Evolutionary conservation across 1,140 invertebrate species (phyloP), one percentile per base, ranked within the genome.

Genomic region (Lepidurus packardi): DNA sequence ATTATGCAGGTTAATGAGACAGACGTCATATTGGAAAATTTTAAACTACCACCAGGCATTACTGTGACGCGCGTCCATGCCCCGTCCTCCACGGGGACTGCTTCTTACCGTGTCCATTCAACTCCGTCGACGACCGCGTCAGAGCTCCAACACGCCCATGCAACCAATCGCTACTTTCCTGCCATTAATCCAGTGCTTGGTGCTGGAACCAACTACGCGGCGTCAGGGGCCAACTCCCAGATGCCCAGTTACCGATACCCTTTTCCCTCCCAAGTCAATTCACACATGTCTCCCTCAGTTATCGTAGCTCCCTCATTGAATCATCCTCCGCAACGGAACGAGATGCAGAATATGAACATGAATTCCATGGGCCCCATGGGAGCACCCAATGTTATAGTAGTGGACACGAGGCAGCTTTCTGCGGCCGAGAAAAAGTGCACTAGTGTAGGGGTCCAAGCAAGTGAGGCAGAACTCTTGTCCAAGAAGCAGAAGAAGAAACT

Each of bases 41-140:
- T 94, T 1, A 89, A 89, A 73, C 84, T 94, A 79, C 93, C 93
- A 1, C 92, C 92, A 8, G 92, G 92, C 7, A 94, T 94, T 41
- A 94, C 93, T 3, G 89, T 94, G 65, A 94, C 93, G 0, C 75
- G 79, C n/a, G 76, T 80, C 10, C 79, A 77, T 10, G 79, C 34
- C 21, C 73, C 77, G 41, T 78, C 24, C 11, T 34, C 77, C 41
- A 34, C 45, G 5, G 43, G 24, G 79, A 45, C 80, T 80, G 34
- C 81, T 80, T 78, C 76, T 25, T 53, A 73, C 41, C 74, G 42
- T 10, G 21, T 43, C 16, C 34, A 11, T 24, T 45, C 24, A n/a
- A 43, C n/a, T 81, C 82, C 73, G 9, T 25, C 16, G n/a, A 25
- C 25, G 25, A 78, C 13, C 21, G 34, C 73, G 47, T 43, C 42